Evolutionary conservation across 2,888 invertebrate species (phyloP), one percentile per base, ranked within the genome.

Genomic region (Cyclophora albipunctata): DNA sequence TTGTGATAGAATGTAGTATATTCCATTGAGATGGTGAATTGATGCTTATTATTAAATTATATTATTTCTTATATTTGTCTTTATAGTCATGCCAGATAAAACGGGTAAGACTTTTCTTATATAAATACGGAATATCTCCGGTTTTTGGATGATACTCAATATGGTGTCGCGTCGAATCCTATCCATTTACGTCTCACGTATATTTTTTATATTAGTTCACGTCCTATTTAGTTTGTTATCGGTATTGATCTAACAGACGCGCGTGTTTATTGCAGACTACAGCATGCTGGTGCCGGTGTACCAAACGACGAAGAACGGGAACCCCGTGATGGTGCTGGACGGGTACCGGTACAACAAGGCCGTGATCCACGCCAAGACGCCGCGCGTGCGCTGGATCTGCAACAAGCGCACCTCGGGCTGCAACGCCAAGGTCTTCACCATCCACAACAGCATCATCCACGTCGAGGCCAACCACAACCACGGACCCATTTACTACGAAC

Each of bases 241-340:
- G 2, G 34, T 43, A 43, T 42, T 33, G 34, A 4, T 4, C 7
- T 20, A 42, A 42, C 42, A 42, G 4, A 42, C 7, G 7, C n/a
- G 7, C 3, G 4, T 20, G 42, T 42, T 7, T 4, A 42, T 20
- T 7, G 20, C 7, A 4, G 20, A 5, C 7, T 42, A 20, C 7
- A 4, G 42, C 20, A 7, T 20, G 7, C 3, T 34, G 33, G 43
- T 20, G 4, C 43, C 43, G 5, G 20, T 33, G 6, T 43, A 33
- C 43, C 33, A 43, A 3, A 34, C 1, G 20, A 33, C 43, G 69
- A 3, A 33, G n/a, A 6, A 20, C 7, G 51, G 51, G 7, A 67
- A 64, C 34, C 71, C 69, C 0, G 67, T 67, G 7, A 57, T 71
- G 20, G 47, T 61, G 34, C 48, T 69, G 3, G 64, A 63, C 3